A percentile compares a stretch with the other conserved stretches of the same genome.
Conservation (phyloP, 2,888 invertebrate species). For the Hirtodrosophila confusa region DNA sequence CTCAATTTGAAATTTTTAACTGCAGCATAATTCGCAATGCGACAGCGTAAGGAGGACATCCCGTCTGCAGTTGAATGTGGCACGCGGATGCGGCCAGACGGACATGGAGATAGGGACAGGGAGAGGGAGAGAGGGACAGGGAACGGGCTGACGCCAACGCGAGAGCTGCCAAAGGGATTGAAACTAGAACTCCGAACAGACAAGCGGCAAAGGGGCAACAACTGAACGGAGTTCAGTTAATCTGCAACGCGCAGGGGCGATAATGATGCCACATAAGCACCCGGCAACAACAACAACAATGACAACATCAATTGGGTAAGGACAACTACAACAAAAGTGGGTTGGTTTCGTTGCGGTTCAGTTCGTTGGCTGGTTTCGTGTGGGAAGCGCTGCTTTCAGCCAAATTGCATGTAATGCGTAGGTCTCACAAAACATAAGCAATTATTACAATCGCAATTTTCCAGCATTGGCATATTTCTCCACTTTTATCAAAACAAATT, state of each 20-base stretch:
- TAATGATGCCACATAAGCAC: slow-evolving; percentile 58
- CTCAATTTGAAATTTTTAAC: slow-evolving; percentile 54
- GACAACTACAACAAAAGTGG: slow-evolving; percentile 31
- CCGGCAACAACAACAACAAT: slow-evolving; percentile 15
- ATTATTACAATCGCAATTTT: neutral
- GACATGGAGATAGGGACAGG: neutral
- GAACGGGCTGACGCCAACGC: slow-evolving; percentile 48
- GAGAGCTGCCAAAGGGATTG: slow-evolving; percentile 38
- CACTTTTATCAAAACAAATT: slow-evolving; percentile 31
- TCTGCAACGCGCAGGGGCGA: slow-evolving; percentile 46
- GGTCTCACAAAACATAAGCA: slow-evolving; percentile 2
- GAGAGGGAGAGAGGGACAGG: neutral
- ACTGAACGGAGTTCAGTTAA: slow-evolving; percentile 41
- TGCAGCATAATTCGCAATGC: slow-evolving; percentile 41
- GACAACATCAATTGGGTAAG: slow-evolving; percentile 33
- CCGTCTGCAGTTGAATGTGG: neutral
- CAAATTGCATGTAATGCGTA: slow-evolving; percentile 36
- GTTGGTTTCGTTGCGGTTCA: slow-evolving; percentile 14
- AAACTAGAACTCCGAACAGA: slow-evolving; percentile 3
- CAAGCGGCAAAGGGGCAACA: too few relatives aligned
- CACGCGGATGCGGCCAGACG: neutral
- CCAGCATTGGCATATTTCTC: neutral
- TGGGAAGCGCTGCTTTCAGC: slow-evolving; percentile 33
- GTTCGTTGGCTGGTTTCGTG: slow-evolving; percentile 19
- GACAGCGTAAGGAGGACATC: slow-evolving; percentile 12